These are phyloP conservation scores for Elysia crispata DNA, from an alignment of 2,888 invertebrate species.

Conservation along the genomic window DNA sequence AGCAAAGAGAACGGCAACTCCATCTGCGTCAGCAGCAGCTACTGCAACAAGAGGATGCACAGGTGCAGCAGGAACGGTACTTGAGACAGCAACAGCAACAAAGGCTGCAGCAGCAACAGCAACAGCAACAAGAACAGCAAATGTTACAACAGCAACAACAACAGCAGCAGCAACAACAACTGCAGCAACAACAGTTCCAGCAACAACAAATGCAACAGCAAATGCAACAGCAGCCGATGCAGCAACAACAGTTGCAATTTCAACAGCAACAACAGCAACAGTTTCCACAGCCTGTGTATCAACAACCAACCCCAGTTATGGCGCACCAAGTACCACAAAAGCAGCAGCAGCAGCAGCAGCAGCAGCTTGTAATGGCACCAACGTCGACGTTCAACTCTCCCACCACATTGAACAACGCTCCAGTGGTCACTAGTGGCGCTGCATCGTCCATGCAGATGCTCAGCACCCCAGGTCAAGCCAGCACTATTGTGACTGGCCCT, in stretches of 20 bases:
- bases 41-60: neutral
- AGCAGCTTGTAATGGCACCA: too few relatives aligned
- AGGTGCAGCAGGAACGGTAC: too few relatives aligned
- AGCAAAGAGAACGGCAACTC: neutral
- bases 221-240: too few relatives aligned
- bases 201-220: slow-evolving; percentile 6
- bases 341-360: too few relatives aligned
- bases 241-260: too few relatives aligned
- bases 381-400: too few relatives aligned
- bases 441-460: too few relatives aligned
- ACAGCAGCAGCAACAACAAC: neutral
- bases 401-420: too few relatives aligned
- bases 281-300: neutral
- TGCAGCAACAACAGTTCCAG: neutral
- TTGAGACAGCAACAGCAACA: slow-evolving; percentile 15
- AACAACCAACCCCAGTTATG: neutral
- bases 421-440: too few relatives aligned
- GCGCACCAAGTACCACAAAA: too few relatives aligned
- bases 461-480: too few relatives aligned
- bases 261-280: neutral
- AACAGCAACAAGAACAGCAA: neutral
- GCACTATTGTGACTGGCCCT: too few relatives aligned
- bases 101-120: slow-evolving; percentile 9
- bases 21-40: neutral
- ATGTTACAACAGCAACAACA: neutral